A percentile compares a stretch with the other conserved stretches of the same genome.
phyloP scores from a whole-genome alignment of 2,888 invertebrate genomes.

The Philonicus albiceps region DNA sequence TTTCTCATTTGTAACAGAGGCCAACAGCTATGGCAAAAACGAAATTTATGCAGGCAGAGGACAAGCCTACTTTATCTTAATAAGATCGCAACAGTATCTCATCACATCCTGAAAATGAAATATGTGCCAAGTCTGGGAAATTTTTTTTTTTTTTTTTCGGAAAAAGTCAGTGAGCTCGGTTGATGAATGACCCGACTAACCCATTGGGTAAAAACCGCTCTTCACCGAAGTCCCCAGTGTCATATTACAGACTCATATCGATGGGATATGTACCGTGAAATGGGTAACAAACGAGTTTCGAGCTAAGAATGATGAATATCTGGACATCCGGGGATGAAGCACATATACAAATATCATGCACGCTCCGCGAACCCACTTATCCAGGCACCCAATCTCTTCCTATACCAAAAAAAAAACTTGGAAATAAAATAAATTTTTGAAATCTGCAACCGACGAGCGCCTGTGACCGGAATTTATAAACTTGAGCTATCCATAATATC shows the following conservation, averaged over 20 bases:
- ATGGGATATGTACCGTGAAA: conserved; percentile 29
- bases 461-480: conserved; percentile 27
- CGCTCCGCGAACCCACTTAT: background rate
- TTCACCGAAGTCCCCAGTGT: background rate
- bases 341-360: background rate
- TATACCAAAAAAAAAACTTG: background rate
- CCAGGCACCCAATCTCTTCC: background rate
- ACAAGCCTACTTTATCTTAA: conserved; percentile 27
- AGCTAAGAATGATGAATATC: conserved; percentile 13
- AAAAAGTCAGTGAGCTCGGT: conserved; percentile 4
- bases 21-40: background rate
- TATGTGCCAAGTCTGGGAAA: background rate
- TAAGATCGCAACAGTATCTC: conserved; percentile 26
- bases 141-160: conserved; percentile 9
- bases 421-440: conserved; percentile 1
- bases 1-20: background rate
- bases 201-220: background rate
- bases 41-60: conserved; percentile 11
- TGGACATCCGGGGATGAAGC: background rate
- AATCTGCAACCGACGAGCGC: background rate
- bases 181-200: conserved; percentile 7
- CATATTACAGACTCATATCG: conserved; percentile 26
- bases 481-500: background rate
- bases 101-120: conserved; percentile 25
- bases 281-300: conserved; percentile 25